Conservation (phyloP, 2,797 vertebrate genomes). For the Gymnopithys bicolor region DNA sequence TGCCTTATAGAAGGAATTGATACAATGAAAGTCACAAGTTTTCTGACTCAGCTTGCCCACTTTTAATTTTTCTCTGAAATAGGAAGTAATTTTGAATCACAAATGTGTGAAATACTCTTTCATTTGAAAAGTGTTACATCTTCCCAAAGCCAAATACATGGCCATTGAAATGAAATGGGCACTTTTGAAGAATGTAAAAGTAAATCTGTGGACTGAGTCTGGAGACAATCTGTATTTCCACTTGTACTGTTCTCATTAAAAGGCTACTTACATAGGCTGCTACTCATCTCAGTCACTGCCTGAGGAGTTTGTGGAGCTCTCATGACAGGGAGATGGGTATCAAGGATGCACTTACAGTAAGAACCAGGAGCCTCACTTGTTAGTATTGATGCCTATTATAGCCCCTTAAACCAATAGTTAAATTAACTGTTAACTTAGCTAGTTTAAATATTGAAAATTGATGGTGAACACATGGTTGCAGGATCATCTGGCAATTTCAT, state of each 20-base stretch:
- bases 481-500: background rate
- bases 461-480: background rate
- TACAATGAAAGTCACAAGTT: background rate
- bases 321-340: background rate
- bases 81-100: background rate
- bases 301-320: background rate
- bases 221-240: background rate
- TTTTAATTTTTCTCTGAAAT: background rate
- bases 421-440: background rate
- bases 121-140: fast-evolving
- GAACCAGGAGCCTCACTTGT: background rate
- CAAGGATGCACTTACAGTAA: background rate
- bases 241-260: background rate
- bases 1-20: background rate
- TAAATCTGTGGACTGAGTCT: background rate
- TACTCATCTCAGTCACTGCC: background rate
- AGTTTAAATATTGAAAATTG: background rate
- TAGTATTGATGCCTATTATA: background rate
- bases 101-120: background rate
- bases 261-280: background rate
- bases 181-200: background rate
- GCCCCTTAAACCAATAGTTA: background rate
- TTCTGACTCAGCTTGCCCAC: background rate
- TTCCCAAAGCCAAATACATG: background rate
- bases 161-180: background rate